Percentiles rank a stretch among this genome's conserved stretches.
phyloP scores from a whole-genome alignment of 2,888 invertebrate species.

The Xanthia icteritia region DNA sequence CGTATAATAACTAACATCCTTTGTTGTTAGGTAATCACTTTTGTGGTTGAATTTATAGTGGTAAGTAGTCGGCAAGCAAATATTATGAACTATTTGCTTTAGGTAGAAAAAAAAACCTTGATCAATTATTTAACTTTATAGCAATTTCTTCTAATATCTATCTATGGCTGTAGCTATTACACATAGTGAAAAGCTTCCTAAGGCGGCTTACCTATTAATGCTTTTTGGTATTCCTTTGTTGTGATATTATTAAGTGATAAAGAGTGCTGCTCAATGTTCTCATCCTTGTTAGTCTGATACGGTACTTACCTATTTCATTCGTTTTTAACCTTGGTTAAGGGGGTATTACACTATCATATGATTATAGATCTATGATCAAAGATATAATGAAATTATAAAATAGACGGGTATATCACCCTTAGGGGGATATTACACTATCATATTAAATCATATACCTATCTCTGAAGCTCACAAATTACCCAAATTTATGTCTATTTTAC shows the following conservation, averaged over 20 bases:
- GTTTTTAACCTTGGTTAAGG: background rate
- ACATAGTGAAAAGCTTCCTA: background rate
- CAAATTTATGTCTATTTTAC: no score
- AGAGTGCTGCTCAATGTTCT: background rate
- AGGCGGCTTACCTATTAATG: no score
- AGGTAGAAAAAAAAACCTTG: background rate
- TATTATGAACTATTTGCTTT: background rate
- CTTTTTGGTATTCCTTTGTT: background rate
- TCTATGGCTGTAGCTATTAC: background rate
- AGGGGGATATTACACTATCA: no score
- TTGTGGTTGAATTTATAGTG: conserved; percentile 1
- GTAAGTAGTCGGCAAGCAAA: background rate
- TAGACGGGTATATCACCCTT: no score
- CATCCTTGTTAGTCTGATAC: background rate
- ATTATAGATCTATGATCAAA: no score
- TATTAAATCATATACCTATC: no score
- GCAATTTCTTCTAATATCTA: background rate
- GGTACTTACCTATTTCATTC: background rate
- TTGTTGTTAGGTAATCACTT: background rate
- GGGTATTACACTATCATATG: no score
- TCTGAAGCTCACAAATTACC: no score
- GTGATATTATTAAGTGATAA: background rate
- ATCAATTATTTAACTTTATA: background rate
- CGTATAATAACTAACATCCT: background rate
- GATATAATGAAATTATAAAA: no score